A percentile compares a stretch with the other conserved stretches of the same genome.
These are phyloP conservation scores for Ennomos erosarius DNA, from an alignment of 2,888 invertebrate genomes.

Conservation along the genomic window DNA sequence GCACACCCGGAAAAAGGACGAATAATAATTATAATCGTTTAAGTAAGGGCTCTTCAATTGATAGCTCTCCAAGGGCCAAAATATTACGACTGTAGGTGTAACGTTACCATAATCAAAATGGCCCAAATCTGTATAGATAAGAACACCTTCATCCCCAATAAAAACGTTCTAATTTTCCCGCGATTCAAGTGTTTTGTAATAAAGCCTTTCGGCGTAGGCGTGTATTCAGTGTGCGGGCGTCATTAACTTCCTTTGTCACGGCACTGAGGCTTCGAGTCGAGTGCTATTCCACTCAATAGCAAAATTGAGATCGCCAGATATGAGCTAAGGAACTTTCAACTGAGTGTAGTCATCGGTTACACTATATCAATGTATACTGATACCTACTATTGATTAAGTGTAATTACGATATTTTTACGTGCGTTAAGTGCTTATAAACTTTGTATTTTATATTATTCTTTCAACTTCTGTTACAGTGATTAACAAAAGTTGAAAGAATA, in stretches of 20 bases:
- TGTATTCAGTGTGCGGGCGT: slow-evolving; percentile 62
- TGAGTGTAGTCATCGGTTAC: slow-evolving; percentile 31
- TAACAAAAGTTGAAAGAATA: too few species aligned
- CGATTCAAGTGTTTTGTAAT: slow-evolving; percentile 66
- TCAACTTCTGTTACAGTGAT: too few species aligned
- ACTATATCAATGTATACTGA: slow-evolving; percentile 21
- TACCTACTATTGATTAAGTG: not conserved
- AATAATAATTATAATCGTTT: slow-evolving; percentile 27
- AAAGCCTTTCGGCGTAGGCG: slow-evolving; percentile 64
- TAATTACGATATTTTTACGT: too few species aligned
- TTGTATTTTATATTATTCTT: too few species aligned
- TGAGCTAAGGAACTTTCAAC: slow-evolving; percentile 30
- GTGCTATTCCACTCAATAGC: slow-evolving; percentile 71
- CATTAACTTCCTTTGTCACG: slow-evolving; percentile 75
- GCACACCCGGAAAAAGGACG: slow-evolving; percentile 17
- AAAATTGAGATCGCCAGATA: slow-evolving; percentile 75
- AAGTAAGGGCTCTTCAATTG: slow-evolving; percentile 28
- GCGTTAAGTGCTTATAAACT: too few species aligned
- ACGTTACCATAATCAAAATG: slow-evolving; percentile 27
- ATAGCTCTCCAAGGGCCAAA: slow-evolving; percentile 19
- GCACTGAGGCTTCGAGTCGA: slow-evolving; percentile 59
- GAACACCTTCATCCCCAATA: slow-evolving; percentile 35
- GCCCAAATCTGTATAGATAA: slow-evolving; percentile 27
- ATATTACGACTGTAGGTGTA: slow-evolving; percentile 20
- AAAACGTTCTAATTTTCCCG: slow-evolving; percentile 55